phyloP scores from a whole-genome alignment of 37 sponge, comb jelly and placozoan genomes.

The Tethya wilhelma region DNA sequence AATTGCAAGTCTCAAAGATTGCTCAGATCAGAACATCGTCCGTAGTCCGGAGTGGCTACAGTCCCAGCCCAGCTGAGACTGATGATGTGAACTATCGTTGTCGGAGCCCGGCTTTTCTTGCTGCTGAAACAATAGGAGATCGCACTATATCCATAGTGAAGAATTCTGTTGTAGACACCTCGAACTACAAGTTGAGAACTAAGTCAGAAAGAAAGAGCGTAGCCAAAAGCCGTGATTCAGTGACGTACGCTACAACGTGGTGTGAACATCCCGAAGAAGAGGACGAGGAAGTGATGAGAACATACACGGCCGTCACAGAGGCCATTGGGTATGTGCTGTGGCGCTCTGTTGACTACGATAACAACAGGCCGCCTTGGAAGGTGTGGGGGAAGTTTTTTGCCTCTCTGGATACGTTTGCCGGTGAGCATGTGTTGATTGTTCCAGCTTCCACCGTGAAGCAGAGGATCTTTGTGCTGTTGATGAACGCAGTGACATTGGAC shows the following conservation, averaged over 20 bases:
- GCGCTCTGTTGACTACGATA: background rate
- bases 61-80: too few species aligned
- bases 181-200: too few species aligned
- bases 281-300: slow-evolving; percentile 18
- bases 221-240: background rate
- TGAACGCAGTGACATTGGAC: background rate
- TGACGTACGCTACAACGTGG: slow-evolving; percentile 16
- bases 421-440: slow-evolving; percentile 19
- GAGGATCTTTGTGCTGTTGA: slow-evolving; percentile 27
- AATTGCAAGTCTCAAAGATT: too few species aligned
- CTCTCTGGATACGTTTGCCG: slow-evolving; percentile 51
- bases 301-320: slow-evolving; percentile 43
- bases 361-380: slow-evolving; percentile 35
- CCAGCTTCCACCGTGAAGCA: slow-evolving; percentile 56
- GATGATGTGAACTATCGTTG: too few species aligned
- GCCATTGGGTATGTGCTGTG: slow-evolving; percentile 46
- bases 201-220: background rate
- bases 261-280: background rate
- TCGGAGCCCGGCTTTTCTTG: too few species aligned
- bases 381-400: slow-evolving; percentile 62
- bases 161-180: too few species aligned
- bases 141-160: too few species aligned
- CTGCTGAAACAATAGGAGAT: too few species aligned
- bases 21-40: too few species aligned
- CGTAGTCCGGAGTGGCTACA: too few species aligned